Base-by-base conservation (phyloP, 2,113 vertebrate genomes). In the Ceyx margarethae region DNA sequence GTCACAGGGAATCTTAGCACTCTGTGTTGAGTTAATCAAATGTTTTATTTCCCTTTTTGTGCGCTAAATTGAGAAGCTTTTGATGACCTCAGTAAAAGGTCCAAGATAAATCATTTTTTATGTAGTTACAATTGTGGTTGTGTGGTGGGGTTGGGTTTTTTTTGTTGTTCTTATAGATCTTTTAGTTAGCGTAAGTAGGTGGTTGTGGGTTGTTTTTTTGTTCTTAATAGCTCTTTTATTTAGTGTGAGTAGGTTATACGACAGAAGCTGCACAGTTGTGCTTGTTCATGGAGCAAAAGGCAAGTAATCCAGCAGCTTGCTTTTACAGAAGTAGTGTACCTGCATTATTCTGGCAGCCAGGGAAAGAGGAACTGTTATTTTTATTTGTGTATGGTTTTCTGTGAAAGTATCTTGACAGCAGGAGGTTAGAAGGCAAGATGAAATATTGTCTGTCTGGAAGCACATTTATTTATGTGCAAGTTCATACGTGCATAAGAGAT, bases 371-470 rank as follows among this genome's bases (percentile, higher is more conserved):
- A 72, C 89, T 88, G 82, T 93, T 94, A 79, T 58, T 92, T 95
- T 92, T 93, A 84, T 90, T 81, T 95, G 78, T 93, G 75, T 90
- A 80, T 0, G 7, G 62, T 85, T 93, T 95, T 95, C 75, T 82
- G 60, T 80, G 79, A 81, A 81, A 93, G 56, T 95, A 95, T 33
- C 91, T 89, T 89, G 96, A 81, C 87, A 91, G 95, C 67, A 3
- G 87, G 89, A 93, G 91, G 81, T 89, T 93, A 93, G 94, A 91
- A 95, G 85, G 78, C 64, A 65, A 85, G 91, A 94, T 89, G 92
- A 95, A 96, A 92, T 93, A 93, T 56, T 83, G 87, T 82, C 77
- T 93, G 81, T 93, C 56, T 91, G 64, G 65, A 66, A 89, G 88
- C 87, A 92, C 84, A 53, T 60, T 95, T 94, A 94, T 90, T 93